These are phyloP conservation scores for Oreochromis spilurus DNA, from an alignment of 2,113 vertebrate species.

Conservation along the genomic window DNA sequence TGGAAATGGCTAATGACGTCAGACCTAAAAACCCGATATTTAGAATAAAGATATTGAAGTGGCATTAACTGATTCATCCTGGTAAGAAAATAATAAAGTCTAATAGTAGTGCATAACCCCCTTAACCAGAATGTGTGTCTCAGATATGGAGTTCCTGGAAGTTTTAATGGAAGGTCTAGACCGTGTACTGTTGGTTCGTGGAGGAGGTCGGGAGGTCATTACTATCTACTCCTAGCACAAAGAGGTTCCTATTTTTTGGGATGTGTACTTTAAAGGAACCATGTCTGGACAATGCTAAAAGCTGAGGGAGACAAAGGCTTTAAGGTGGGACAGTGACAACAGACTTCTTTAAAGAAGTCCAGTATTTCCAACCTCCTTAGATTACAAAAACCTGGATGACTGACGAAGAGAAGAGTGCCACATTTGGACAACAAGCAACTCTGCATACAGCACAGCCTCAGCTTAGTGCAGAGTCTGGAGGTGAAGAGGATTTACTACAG, in stretches of 20 bases:
- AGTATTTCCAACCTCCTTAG: neutral
- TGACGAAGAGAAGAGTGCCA: neutral
- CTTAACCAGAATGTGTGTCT: constrained; percentile 61
- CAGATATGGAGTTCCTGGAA: constrained; percentile 97
- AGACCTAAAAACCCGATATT: neutral
- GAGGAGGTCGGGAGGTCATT: constrained; percentile 92
- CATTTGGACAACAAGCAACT: neutral
- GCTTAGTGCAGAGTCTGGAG: neutral
- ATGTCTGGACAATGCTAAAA: neutral
- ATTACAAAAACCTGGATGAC: neutral
- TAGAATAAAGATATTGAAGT: neutral
- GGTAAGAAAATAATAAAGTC: neutral
- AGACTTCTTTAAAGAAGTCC: neutral
- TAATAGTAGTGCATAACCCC: neutral
- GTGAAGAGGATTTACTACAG: neutral
- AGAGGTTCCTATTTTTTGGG: neutral
- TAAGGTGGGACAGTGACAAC: neutral
- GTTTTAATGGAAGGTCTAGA: constrained; percentile 89
- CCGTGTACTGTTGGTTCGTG: constrained; percentile 86
- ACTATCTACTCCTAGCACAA: constrained; percentile 90
- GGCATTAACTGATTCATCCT: neutral
- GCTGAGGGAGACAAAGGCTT: neutral
- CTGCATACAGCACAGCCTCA: neutral
- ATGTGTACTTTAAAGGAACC: neutral
- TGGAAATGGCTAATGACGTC: neutral